Evolutionary conservation across 2,797 vertebrate species (phyloP).

Genomic region (Eospalax fontanierii): DNA sequence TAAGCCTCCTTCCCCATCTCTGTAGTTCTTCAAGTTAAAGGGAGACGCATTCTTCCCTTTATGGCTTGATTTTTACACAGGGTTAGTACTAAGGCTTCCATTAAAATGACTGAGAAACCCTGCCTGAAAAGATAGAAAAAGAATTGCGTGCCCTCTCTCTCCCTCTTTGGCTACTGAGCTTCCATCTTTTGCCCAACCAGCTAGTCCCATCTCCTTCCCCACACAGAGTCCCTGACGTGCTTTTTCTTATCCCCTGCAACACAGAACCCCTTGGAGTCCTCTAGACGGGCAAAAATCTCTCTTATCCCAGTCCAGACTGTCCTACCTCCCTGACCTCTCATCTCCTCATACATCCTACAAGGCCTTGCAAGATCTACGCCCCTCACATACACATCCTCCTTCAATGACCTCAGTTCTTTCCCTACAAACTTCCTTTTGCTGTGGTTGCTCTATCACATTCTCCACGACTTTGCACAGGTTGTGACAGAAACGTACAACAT

Average conservation of each 20-base stretch:
- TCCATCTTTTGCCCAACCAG: not conserved
- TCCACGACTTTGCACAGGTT: not conserved
- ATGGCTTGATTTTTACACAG: slow-evolving; percentile 65
- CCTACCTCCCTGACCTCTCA: not conserved
- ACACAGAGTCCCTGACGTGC: not conserved
- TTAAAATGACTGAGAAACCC: slow-evolving; percentile 68
- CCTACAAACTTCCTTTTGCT: not conserved
- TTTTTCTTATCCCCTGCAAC: not conserved
- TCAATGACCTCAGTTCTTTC: not conserved
- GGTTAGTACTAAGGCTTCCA: slow-evolving; percentile 18
- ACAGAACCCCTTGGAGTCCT: not conserved
- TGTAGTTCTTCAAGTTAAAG: slow-evolving; percentile 59
- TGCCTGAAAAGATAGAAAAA: slow-evolving; percentile 24
- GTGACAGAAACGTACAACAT: not conserved
- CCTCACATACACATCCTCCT: not conserved
- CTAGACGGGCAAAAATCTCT: not conserved
- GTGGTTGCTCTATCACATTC: not conserved
- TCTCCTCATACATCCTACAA: not conserved
- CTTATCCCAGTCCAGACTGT: not conserved
- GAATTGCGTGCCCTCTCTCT: not conserved
- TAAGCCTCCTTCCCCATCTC: slow-evolving; percentile 55
- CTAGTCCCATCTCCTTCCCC: not conserved
- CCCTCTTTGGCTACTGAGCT: not conserved
- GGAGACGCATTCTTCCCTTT: slow-evolving; percentile 65
- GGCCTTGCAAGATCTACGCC: not conserved